Percentiles rank a stretch among this genome's conserved stretches.
Evolutionary conservation across 2,888 invertebrate genomes (phyloP).

Genomic region (Leptinotarsa rubiginosa): DNA sequence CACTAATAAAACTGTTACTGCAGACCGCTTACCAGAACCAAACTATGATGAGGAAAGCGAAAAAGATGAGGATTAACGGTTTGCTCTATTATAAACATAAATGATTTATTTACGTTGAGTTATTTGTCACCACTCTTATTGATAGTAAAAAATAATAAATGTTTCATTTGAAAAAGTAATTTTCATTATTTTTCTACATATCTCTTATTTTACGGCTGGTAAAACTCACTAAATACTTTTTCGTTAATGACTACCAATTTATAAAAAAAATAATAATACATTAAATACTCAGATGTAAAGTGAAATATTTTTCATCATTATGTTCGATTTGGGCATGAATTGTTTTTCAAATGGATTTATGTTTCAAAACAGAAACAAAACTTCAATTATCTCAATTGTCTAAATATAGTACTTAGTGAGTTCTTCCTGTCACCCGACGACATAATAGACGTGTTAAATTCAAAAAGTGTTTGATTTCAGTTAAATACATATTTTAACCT

Average conservation of each 20-base stretch:
- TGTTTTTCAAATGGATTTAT: neutral
- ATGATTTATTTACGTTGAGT: too few relatives aligned
- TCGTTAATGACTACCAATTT: neutral
- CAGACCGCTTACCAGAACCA: neutral
- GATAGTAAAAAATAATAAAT: neutral
- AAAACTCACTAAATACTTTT: neutral
- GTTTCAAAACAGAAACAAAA: neutral
- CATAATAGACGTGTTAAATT: too few relatives aligned
- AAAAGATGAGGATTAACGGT: too few relatives aligned
- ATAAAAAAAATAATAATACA: neutral
- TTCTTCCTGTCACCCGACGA: too few relatives aligned
- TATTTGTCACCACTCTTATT: too few relatives aligned
- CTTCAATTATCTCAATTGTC: too few relatives aligned
- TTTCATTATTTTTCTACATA: neutral
- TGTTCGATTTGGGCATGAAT: neutral
- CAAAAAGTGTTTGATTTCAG: too few relatives aligned
- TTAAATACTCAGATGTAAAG: neutral
- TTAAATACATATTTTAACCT: too few relatives aligned
- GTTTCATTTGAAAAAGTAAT: neutral
- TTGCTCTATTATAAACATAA: too few relatives aligned
- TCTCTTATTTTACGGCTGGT: neutral
- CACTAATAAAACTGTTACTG: slow-evolving; percentile 8
- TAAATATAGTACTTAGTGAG: too few relatives aligned
- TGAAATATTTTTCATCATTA: neutral
- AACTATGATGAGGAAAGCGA: neutral